Evolutionary conservation across 2,888 invertebrate species (phyloP).

Genomic region (Chromoteleia sp.): DNA sequence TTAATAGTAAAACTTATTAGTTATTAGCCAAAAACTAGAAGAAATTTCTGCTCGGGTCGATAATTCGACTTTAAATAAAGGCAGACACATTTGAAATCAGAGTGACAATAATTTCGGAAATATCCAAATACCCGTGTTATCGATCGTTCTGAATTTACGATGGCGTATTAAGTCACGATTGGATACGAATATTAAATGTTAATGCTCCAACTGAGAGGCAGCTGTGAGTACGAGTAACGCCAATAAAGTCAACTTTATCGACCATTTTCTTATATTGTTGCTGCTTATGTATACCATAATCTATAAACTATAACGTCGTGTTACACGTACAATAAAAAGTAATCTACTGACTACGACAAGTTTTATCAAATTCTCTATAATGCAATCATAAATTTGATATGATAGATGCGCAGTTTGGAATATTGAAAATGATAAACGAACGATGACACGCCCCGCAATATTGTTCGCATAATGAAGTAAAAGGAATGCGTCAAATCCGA

Average conservation of each 20-base stretch:
- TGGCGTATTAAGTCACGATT: constrained; percentile 45
- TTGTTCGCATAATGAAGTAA: constrained; percentile 26
- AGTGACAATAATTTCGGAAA: constrained; percentile 33
- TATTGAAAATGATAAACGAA: constrained; percentile 20
- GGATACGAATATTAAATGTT: constrained; percentile 56
- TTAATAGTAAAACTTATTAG: too few species aligned
- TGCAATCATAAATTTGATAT: constrained; percentile 14
- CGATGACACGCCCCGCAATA: constrained; percentile 16
- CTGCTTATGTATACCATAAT: constrained; percentile 2
- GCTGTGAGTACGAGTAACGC: constrained; percentile 26
- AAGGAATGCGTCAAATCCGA: constrained; percentile 30
- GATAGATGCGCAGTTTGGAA: background rate
- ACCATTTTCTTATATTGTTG: constrained; percentile 47
- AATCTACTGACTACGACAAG: background rate
- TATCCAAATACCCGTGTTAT: constrained; percentile 30
- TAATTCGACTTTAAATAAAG: too few species aligned
- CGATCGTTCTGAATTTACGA: constrained; percentile 48
- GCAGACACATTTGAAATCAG: background rate
- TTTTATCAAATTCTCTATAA: background rate
- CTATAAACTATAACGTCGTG: constrained; percentile 8
- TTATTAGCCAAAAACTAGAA: too few species aligned
- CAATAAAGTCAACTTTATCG: constrained; percentile 55
- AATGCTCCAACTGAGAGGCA: constrained; percentile 43
- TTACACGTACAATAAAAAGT: constrained; percentile 8
- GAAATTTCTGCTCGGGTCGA: too few species aligned